phyloP scores from a whole-genome alignment of 2,113 vertebrate genomes.

The Chunga burmeisteri region DNA sequence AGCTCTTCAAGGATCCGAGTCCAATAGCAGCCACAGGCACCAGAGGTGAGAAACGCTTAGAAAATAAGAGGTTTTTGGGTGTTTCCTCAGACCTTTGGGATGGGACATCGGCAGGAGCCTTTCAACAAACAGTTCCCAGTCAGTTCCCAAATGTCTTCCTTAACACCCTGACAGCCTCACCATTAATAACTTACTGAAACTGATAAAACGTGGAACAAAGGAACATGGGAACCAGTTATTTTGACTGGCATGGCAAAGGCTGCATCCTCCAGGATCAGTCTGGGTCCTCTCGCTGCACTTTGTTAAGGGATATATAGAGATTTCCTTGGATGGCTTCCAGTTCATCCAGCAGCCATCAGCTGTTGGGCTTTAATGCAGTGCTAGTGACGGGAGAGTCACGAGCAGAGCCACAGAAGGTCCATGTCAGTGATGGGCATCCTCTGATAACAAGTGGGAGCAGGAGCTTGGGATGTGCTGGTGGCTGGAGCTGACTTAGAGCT shows the following conservation, averaged over 20 bases:
- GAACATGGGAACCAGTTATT: background rate
- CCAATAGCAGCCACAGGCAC: rapidly evolving
- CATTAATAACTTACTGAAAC: background rate
- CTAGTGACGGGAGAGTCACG: too few species aligned
- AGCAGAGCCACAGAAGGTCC: background rate
- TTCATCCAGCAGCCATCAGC: background rate
- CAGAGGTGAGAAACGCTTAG: background rate
- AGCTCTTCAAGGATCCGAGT: rapidly evolving
- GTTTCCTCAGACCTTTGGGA: background rate
- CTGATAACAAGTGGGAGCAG: background rate
- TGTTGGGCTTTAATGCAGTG: background rate
- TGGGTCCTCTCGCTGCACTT: background rate
- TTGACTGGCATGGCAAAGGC: background rate
- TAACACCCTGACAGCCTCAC: background rate
- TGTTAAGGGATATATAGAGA: background rate
- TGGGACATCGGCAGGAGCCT: background rate
- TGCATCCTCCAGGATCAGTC: background rate
- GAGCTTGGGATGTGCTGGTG: background rate
- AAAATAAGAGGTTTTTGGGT: background rate
- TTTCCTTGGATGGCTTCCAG: background rate
- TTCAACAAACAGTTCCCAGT: background rate
- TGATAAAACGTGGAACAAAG: slow-evolving; percentile 1
- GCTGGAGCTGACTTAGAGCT: background rate
- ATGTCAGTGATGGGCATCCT: background rate
- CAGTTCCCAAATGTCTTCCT: background rate